phyloP scores from a whole-genome alignment of 2,113 vertebrate genomes.

The Calidris pygmaea region DNA sequence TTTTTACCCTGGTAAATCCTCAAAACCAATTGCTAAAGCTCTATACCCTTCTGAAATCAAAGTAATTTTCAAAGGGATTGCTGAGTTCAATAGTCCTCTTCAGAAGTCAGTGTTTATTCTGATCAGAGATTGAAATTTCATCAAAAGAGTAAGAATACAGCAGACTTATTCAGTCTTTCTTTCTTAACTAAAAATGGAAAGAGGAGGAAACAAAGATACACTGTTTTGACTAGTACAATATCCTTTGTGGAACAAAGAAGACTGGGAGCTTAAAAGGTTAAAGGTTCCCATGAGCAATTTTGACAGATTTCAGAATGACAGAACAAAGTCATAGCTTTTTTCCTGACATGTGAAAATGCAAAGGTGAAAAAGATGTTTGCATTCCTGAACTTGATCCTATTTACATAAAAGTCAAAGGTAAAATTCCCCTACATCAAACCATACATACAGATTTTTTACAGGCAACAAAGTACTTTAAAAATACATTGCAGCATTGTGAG shows the following conservation, averaged over 20 bases:
- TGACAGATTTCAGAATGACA: not conserved
- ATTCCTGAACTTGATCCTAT: not conserved
- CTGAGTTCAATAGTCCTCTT: not conserved
- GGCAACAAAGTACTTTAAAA: slow-evolving; percentile 22
- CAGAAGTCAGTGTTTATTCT: not conserved
- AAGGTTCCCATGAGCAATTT: not conserved
- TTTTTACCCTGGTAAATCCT: not conserved
- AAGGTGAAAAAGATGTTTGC: slow-evolving; percentile 2
- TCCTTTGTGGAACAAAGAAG: not conserved
- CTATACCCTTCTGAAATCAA: slow-evolving; percentile 14
- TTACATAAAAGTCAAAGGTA: slow-evolving; percentile 32
- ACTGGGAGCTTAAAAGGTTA: slow-evolving; percentile 3
- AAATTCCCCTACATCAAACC: not conserved
- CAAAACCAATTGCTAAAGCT: not conserved
- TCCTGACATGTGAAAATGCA: not conserved
- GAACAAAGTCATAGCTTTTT: not conserved
- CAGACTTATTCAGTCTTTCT: not conserved
- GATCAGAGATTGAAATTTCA: not conserved
- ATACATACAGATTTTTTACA: not conserved
- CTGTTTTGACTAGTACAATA: not conserved
- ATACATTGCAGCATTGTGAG: not conserved
- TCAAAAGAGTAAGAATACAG: not conserved
- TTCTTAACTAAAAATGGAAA: slow-evolving; percentile 11
- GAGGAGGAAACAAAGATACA: not conserved
- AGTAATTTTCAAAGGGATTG: not conserved